phyloP scores from a whole-genome alignment of 2,888 invertebrate genomes.

The Limnephilus rhombicus region DNA sequence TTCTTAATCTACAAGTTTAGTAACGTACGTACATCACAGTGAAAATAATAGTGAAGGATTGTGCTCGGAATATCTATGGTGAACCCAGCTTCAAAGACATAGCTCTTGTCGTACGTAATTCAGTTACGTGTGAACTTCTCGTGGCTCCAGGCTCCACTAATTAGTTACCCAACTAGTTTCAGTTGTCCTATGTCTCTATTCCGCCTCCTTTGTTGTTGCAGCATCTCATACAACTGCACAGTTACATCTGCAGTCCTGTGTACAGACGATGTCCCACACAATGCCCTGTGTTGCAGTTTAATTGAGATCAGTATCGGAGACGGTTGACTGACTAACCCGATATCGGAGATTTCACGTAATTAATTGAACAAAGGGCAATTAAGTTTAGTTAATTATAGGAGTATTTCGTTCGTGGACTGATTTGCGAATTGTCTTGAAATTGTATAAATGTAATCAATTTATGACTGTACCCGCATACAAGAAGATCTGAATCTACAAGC shows the following conservation, averaged over 20 bases:
- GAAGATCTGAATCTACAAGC: no score
- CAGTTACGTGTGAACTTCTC: not conserved
- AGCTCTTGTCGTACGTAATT: not conserved
- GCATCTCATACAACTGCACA: not conserved
- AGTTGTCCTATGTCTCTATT: not conserved
- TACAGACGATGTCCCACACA: not conserved
- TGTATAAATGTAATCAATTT: no score
- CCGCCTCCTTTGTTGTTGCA: not conserved
- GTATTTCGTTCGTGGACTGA: not conserved
- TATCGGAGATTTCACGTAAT: not conserved
- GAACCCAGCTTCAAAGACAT: not conserved
- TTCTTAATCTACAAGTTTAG: not conserved
- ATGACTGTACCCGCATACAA: no score
- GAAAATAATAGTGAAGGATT: not conserved
- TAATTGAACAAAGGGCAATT: not conserved
- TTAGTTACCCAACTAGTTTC: not conserved
- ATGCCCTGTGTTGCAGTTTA: not conserved
- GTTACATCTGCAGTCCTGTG: not conserved
- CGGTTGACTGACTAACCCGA: not conserved
- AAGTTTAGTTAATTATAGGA: not conserved
- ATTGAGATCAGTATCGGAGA: conserved; percentile 23
- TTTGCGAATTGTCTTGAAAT: not conserved
- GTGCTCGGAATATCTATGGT: not conserved
- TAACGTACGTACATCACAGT: not conserved
- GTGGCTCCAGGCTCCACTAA: not conserved